Base-by-base conservation (phyloP, 2,797 vertebrate species). In the Rhinoraja longicauda region DNA sequence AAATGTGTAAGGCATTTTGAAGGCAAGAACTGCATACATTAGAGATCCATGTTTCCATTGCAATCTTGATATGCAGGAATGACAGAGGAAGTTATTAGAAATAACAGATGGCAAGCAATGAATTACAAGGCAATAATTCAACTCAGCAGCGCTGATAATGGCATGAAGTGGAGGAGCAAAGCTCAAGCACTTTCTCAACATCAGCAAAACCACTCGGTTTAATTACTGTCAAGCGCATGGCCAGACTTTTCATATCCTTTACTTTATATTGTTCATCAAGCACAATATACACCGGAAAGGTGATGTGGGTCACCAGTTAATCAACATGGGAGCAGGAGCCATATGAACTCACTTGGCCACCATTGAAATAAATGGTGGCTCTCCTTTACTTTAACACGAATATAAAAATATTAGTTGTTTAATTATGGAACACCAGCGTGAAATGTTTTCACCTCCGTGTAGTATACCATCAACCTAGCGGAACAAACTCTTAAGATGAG, bases 41-140 rank as follows among this genome's bases (percentile, higher is more conserved):
- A 73, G 67, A 26, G 19, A 29, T 45, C 70, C 26, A 0, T 0
- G 7, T 53, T 45, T 91, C 90, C 36, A 45, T 72, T 57, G 72
- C 26, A n/a, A 73, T 92, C 72, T 75, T 13, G 29, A 53, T 92
- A 39, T n/a, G 70, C 45, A 15, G 12, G 26, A 75, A n/a, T 73
- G 70, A 75, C 45, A 53, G 70, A 75, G 90, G 39, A 92, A 75
- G 39, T 92, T 92, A 92, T 75, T 92, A 57, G 13, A 53, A 92
- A 75, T 92, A 92, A 92, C 21, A 57, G 90, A 29, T 29, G 21
- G 90, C 70, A 75, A 45, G 45, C 90, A 19, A 24, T 75, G 90
- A 92, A 36, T 53, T 91, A 57, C 90, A 92, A 92, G 24, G 26
- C 39, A 92, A 73, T 92, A 92, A 92, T 57, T 92, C 70, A 75